Base-by-base conservation (phyloP, 2,888 invertebrate genomes). In the Penaeus monodon region DNA sequence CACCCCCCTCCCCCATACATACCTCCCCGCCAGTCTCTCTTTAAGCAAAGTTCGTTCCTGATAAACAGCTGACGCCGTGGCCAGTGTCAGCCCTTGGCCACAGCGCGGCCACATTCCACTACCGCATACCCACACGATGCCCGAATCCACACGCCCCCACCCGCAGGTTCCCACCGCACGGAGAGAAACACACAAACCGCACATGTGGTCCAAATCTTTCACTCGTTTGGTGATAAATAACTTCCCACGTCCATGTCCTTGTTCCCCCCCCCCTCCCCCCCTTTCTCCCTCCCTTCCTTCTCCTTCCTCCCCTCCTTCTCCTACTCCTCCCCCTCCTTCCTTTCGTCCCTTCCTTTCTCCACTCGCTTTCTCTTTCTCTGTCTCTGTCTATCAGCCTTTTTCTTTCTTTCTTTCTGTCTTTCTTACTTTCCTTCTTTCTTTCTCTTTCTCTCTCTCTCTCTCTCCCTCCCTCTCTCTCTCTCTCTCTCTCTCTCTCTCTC, bases 191-290 rank as follows among this genome's bases (percentile, higher is more conserved):
- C 79, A 65, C 14, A 8, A 10, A 73, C 79, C 84, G 27, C 84
- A 85, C 79, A 85, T 85, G 84, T 85, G 79, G 63, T 63, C 73
- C 84, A 64, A 85, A 85, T 85, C 84, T 85, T 79, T 85, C 84
- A 85, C 79, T 85, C 79, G 79, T 79, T 85, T 79, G 84, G 84
- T 79, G 38, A 85, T 85, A 85, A 79, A 85, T 85, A 78, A 85
- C 84, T 85, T 79, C 70, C 79, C 79, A 64, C 70, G 63, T 49
- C 44, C 24, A 24, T 76, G 44, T 44, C 44, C 49, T 10, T 49
- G 44, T 49, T 49, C 57, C 22, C 29, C 44, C 27, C 6, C 57
- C 29, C 70, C 68, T 44, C 29, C n/a, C 49, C 44, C 81, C 20
- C n/a, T 44, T 38, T 44, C 65, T 27, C 57, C 81, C 29, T 7